Evolutionary conservation across 2,113 vertebrate genomes (phyloP).

Genomic region (Scolopax mira): DNA sequence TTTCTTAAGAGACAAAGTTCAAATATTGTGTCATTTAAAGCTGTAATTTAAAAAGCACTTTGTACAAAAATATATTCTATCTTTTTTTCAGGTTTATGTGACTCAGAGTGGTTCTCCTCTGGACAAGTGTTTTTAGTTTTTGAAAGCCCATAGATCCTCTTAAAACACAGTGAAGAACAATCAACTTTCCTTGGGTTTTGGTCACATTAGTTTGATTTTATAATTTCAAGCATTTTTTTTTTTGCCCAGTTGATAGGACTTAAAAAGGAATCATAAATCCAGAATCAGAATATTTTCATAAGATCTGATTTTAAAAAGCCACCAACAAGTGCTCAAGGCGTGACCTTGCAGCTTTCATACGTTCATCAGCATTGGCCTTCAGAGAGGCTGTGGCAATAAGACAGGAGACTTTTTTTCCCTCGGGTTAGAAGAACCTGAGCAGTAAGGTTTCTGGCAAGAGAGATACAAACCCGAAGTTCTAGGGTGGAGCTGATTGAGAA

Average conservation of each 20-base stretch:
- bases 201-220: not conserved
- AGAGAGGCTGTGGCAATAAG: not conserved
- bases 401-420: not conserved
- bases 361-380: not conserved
- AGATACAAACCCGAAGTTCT: not conserved
- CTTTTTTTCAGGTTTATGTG: not conserved
- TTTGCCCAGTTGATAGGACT: not conserved
- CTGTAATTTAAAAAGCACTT: not conserved
- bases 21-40: slow-evolving; percentile 12
- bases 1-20: not conserved
- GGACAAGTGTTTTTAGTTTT: slow-evolving; percentile 12
- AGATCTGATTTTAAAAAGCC: not conserved
- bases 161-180: not conserved
- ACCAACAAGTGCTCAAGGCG: not conserved
- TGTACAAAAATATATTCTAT: not conserved
- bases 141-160: not conserved
- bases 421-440: not conserved
- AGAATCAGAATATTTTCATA: not conserved
- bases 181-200: not conserved
- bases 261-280: not conserved
- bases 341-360: not conserved
- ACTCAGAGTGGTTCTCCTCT: not conserved
- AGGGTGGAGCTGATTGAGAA: not conserved
- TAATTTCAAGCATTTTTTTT: not conserved
- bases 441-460: not conserved